Evolutionary conservation across 2,888 invertebrate genomes (phyloP).

Genomic region (Gymnosoma rotundatum): DNA sequence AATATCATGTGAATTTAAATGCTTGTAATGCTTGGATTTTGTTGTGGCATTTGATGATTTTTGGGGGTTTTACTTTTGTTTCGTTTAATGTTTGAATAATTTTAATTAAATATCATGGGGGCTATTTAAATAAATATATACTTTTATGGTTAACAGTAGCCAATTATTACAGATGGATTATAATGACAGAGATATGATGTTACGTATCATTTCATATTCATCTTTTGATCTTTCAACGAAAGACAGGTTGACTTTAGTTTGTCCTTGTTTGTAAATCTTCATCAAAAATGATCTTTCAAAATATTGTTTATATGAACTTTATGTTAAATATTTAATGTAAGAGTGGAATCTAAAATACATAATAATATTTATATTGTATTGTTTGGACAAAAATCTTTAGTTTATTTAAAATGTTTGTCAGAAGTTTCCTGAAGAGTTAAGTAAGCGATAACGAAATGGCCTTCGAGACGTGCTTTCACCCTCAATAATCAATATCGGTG

Average conservation of each 20-base stretch:
- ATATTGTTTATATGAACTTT: background rate
- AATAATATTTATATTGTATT: background rate
- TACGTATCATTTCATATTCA: slow-evolving; percentile 16
- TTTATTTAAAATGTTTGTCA: too few species aligned
- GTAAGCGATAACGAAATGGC: too few species aligned
- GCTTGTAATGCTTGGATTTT: background rate
- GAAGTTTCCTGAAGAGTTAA: too few species aligned
- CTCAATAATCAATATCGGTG: too few species aligned
- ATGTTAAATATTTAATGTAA: too few species aligned
- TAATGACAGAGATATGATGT: slow-evolving; percentile 10
- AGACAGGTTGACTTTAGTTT: slow-evolving; percentile 9
- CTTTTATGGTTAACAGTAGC: slow-evolving; percentile 52
- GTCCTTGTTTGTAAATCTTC: background rate
- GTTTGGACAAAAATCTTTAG: too few species aligned
- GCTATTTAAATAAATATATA: slow-evolving; percentile 55
- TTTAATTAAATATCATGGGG: slow-evolving; percentile 59
- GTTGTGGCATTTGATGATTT: slow-evolving; percentile 38
- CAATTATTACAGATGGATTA: slow-evolving; percentile 43
- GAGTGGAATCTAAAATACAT: background rate
- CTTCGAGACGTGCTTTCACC: too few species aligned
- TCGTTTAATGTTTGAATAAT: slow-evolving; percentile 29
- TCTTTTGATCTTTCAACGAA: slow-evolving; percentile 21
- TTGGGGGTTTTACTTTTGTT: slow-evolving; percentile 19
- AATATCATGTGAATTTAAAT: slow-evolving; percentile 38
- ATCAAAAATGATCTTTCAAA: background rate